A percentile compares a stretch with the other conserved stretches of the same genome.
phyloP scores from a whole-genome alignment of 2,888 invertebrate species.

The Acrocyrtus sp. region DNA sequence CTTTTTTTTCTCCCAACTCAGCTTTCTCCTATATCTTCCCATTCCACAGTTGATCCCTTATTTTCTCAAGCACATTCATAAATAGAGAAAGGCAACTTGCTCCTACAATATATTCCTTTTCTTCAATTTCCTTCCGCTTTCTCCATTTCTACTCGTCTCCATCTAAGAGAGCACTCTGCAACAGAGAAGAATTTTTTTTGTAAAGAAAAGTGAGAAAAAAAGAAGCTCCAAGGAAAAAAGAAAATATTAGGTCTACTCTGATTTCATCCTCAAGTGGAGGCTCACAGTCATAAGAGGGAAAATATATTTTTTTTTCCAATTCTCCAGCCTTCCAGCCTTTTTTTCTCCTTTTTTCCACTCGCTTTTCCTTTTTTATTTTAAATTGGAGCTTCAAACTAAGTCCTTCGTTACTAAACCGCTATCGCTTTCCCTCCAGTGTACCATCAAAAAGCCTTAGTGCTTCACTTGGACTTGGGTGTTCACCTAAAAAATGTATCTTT shows the following conservation, averaged over 20 bases:
- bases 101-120: slow-evolving; percentile 23
- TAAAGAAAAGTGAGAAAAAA: slow-evolving; percentile 12
- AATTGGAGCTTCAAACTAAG: slow-evolving; percentile 46
- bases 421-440: neutral
- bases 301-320: no score
- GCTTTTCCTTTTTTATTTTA: slow-evolving; percentile 28
- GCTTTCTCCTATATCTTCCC: no score
- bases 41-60: no score
- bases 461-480: no score
- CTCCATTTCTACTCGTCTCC: slow-evolving; percentile 23
- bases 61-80: no score
- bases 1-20: slow-evolving; percentile 8
- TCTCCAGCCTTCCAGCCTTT: no score
- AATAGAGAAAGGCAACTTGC: no score
- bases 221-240: slow-evolving; percentile 13
- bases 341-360: slow-evolving; percentile 19
- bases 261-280: slow-evolving; percentile 46
- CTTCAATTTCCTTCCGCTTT: slow-evolving; percentile 46
- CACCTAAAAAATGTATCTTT: no score
- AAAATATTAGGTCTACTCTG: slow-evolving; percentile 13
- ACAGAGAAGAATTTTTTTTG: no score
- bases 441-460: no score
- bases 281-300: slow-evolving; percentile 38
- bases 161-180: slow-evolving; percentile 26
- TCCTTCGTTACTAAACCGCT: slow-evolving; percentile 43